A percentile compares a stretch with the other conserved stretches of the same genome.
Evolutionary conservation across 2,888 invertebrate species (phyloP).

Genomic region (Acanthosepion lycidas): DNA sequence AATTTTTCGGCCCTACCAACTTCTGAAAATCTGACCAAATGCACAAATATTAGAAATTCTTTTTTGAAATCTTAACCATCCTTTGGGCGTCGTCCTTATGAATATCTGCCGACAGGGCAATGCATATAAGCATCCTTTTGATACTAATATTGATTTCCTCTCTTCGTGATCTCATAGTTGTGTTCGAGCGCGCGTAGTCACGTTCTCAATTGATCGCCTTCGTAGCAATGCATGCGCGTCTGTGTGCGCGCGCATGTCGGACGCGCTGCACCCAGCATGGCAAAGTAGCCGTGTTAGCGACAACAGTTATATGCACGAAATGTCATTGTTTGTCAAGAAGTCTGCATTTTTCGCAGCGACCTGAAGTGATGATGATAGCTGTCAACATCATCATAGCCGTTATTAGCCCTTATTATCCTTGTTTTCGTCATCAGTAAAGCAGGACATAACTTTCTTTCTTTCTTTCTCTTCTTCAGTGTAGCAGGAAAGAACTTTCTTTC

Average conservation of each 20-base stretch:
- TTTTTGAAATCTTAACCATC: no score
- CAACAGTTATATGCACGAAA: conserved; percentile 24
- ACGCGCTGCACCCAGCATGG: not conserved
- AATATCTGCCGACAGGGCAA: not conserved
- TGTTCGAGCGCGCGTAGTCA: not conserved
- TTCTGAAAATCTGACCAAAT: no score
- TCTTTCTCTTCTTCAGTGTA: not conserved
- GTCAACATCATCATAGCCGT: not conserved
- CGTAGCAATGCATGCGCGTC: not conserved
- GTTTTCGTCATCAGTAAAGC: not conserved
- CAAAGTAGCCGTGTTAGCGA: not conserved
- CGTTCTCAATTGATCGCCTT: not conserved
- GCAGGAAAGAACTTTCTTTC: no score
- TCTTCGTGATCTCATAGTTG: not conserved
- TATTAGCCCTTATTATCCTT: not conserved
- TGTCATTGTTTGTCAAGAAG: conserved; percentile 39
- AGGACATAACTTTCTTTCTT: not conserved
- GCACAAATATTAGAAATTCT: no score
- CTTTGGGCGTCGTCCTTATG: not conserved
- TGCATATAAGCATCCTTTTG: not conserved
- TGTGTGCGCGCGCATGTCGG: not conserved
- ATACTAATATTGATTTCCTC: not conserved
- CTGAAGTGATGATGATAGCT: no score
- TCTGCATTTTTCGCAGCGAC: conserved; percentile 18
- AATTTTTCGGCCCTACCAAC: no score